These are phyloP conservation scores for Panurus biarmicus DNA, from an alignment of 2,113 vertebrate species.

Conservation along the genomic window DNA sequence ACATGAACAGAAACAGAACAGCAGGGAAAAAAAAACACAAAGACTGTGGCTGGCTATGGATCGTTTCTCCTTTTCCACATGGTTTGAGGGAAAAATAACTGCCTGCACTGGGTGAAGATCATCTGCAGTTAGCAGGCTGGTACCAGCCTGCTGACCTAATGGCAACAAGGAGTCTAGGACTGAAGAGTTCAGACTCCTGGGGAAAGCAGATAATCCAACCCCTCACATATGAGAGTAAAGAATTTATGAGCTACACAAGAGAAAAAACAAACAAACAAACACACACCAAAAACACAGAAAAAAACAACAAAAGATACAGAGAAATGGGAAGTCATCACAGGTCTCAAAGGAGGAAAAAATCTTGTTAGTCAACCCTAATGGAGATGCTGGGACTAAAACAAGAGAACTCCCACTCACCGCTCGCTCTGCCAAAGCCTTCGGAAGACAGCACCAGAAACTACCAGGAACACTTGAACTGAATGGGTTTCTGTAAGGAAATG, in stretches of 20 bases:
- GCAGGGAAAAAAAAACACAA: conserved; percentile 4
- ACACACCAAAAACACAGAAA: background rate
- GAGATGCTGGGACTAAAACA: background rate
- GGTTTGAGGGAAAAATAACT: conserved; percentile 33
- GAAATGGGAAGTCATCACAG: background rate
- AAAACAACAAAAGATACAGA: background rate
- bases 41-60: background rate
- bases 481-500: background rate
- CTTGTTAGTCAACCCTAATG: background rate
- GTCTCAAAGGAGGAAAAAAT: background rate
- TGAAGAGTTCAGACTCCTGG: background rate
- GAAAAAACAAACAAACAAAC: background rate
- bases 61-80: conserved; percentile 32
- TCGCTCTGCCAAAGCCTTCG: background rate
- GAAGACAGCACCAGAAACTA: background rate
- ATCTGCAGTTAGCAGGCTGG: background rate
- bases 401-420: background rate
- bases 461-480: background rate
- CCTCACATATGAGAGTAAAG: background rate
- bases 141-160: background rate
- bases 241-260: background rate
- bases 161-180: background rate
- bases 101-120: background rate
- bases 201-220: background rate
- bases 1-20: conserved; percentile 20